These are phyloP conservation scores for roundworm (Caenorhabditis elegans) DNA, from an alignment of 1,140 invertebrate species.

Conservation along the genomic window DNA sequence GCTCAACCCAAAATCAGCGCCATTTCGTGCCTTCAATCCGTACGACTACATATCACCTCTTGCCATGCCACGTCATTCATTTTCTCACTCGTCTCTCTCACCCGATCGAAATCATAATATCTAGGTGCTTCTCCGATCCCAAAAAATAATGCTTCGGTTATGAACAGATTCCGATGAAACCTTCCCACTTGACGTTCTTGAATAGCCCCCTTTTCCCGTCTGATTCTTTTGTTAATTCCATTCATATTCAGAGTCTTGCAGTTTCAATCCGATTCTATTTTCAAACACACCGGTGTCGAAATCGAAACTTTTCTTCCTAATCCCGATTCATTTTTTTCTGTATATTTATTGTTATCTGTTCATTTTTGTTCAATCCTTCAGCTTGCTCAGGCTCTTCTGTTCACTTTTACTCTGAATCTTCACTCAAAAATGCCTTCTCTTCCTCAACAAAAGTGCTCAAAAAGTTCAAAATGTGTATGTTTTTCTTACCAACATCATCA, in stretches of 20 bases:
- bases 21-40: neutral
- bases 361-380: neutral
- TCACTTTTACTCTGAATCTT: conserved; percentile 11
- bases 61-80: conserved; percentile 11
- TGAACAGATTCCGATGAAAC: conserved; percentile 31
- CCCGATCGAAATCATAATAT: conserved; percentile 12
- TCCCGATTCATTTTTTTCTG: neutral
- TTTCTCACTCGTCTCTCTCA: neutral
- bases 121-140: neutral
- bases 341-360: conserved; percentile 34
- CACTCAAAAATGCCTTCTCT: neutral
- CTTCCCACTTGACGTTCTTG: conserved; percentile 23
- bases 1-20: neutral
- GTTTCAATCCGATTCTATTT: conserved; percentile 21
- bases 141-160: neutral
- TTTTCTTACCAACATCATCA: neutral
- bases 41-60: conserved; percentile 31
- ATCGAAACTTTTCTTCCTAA: neutral
- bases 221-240: neutral
- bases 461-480: conserved; percentile 6
- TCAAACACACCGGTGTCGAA: neutral
- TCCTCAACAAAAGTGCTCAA: conserved; percentile 18
- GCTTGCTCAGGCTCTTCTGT: neutral
- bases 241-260: conserved; percentile 25
- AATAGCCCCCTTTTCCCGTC: neutral